Percentiles rank a stretch among this genome's conserved stretches.
Evolutionary conservation across 2,797 vertebrate species (phyloP).

Genomic region (Gallinago nigripennis): DNA sequence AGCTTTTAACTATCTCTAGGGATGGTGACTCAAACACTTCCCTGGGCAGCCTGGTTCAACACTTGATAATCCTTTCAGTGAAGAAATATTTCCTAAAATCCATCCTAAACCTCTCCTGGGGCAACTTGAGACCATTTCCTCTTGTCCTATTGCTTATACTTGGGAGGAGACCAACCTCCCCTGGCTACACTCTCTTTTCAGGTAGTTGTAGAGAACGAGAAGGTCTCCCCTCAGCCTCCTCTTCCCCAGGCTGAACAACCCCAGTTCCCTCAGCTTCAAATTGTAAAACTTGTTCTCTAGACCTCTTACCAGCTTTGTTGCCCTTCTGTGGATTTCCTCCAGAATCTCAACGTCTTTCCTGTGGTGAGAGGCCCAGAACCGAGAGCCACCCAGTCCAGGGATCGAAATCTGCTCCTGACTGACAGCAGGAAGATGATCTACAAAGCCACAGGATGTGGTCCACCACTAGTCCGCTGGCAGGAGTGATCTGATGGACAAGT

Average conservation of each 20-base stretch:
- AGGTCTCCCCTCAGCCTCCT: not conserved
- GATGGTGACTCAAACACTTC: not conserved
- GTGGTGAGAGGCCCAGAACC: not conserved
- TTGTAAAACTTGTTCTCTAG: not conserved
- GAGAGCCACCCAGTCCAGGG: not conserved
- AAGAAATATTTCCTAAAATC: not conserved
- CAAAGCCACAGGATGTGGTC: not conserved
- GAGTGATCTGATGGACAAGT: not conserved
- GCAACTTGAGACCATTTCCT: not conserved
- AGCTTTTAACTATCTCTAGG: not conserved
- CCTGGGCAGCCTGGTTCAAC: not conserved
- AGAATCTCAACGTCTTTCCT: not conserved
- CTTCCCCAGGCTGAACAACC: not conserved
- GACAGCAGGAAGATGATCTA: not conserved
- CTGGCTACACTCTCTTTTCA: not conserved
- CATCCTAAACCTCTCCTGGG: not conserved
- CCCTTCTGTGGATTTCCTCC: not conserved
- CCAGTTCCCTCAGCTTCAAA: not conserved
- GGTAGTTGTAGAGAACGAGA: not conserved
- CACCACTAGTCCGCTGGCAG: not conserved
- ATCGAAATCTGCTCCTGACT: not conserved
- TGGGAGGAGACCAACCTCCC: not conserved
- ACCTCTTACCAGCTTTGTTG: not conserved
- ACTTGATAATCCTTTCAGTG: not conserved
- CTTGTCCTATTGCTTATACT: not conserved